phyloP scores from a whole-genome alignment of 2,888 invertebrate species.

The Chymomyza amoena region DNA sequence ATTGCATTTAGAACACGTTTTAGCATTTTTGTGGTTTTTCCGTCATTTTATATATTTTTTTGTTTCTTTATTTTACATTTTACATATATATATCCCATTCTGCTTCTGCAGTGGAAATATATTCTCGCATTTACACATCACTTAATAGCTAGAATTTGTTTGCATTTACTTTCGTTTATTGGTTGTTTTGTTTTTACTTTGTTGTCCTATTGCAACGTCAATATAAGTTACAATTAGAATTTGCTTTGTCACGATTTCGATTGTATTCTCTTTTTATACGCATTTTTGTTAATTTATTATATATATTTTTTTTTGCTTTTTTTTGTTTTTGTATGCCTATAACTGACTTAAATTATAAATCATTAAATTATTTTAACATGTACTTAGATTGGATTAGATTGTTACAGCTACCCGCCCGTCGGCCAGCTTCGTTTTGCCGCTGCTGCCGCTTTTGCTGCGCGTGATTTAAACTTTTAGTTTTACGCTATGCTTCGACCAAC shows the following conservation, averaged over 20 bases:
- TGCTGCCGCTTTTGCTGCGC: constrained; percentile 39
- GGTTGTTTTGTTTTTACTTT: constrained; percentile 3
- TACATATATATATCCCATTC: constrained; percentile 75
- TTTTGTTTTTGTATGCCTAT: constrained; percentile 55
- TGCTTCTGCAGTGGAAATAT: constrained; percentile 58
- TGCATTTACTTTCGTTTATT: constrained; percentile 41
- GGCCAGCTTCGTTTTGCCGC: constrained; percentile 41
- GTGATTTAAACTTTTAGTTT: constrained; percentile 58
- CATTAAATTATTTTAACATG: constrained; percentile 71
- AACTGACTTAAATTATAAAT: constrained; percentile 66
- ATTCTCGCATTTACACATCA: constrained; percentile 65
- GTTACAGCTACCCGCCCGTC: constrained; percentile 73
- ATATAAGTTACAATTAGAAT: constrained; percentile 49
- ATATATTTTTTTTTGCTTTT: constrained; percentile 21
- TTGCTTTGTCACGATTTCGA: constrained; percentile 59
- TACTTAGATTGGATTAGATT: constrained; percentile 73
- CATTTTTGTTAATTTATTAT: constrained; percentile 37
- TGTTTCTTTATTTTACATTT: constrained; percentile 74
- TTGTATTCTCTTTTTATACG: constrained; percentile 32
- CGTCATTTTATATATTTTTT: constrained; percentile 65
- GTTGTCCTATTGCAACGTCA: constrained; percentile 6
- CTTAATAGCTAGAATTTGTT: constrained; percentile 57
- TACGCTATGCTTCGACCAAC: constrained; percentile 62
- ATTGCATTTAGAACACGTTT: not conserved
- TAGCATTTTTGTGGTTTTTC: constrained; percentile 21